Base-by-base conservation (phyloP, 2,888 invertebrate genomes). In the Camponotus fellah region DNA sequence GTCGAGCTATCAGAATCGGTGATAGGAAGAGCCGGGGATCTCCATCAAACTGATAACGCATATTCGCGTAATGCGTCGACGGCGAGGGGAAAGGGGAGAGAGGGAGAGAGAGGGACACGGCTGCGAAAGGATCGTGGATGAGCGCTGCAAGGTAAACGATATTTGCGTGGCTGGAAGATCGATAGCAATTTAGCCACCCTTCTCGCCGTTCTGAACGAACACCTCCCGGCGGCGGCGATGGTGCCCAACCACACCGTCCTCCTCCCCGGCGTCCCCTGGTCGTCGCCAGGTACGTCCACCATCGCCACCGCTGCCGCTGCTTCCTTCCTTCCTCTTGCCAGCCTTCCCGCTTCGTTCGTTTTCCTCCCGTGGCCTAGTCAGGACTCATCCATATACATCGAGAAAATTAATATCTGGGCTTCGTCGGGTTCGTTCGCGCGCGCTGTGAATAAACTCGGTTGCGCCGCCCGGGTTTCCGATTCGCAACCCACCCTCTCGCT, bases 341-440 rank as follows among this genome's bases (percentile, higher is more conserved):
- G 40, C 75, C 53, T 56, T 79, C 77, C 83, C 74, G 62, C 68
- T 65, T 75, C 62, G 72, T 76, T 14, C 34, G 65, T 69, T 49
- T 60, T 83, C 77, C 64, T 40, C 46, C 10, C 43, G 87, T 89
- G 88, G 89, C 90, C 87, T 90, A 92, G 92, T 92, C 91, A 89
- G 89, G 90, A 91, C 93, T 94, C 94, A 94, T 94, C 93, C 93
- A 94, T 94, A 94, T 93, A 94, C 94, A 94, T 93, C 92, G 92
- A 82, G 92, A 94, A 94, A 94, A 94, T 94, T 94, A 94, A 94
- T 94, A 94, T 93, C 92, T 90, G 88, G 87, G 88, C 89, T 92
- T 90, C 89, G 89, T 87, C 84, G 89, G 86, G 84, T 90, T 91
- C 86, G 91, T 89, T 92, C 91, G 89, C 91, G 87, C 91, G 87